Conservation (phyloP, 2,797 vertebrate species). For the Petrocephalus schoutedeni region DNA sequence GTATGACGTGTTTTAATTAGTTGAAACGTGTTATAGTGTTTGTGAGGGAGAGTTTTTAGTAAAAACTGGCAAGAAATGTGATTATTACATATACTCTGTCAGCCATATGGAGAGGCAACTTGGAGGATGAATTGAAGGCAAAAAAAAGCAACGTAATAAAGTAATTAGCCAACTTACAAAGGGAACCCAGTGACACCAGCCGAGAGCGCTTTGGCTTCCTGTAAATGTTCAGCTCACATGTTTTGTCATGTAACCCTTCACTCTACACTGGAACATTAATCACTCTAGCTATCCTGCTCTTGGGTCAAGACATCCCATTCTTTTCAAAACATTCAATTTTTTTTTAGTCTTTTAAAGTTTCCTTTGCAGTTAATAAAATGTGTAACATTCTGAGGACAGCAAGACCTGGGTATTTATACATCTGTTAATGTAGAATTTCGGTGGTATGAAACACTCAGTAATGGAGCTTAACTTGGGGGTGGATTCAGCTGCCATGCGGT, state of each 20-base stretch:
- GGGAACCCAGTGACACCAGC: not conserved
- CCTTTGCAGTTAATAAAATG: not conserved
- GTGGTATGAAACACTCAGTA: not conserved
- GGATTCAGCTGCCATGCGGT: not conserved
- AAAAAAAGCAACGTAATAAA: not conserved
- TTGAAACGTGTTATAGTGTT: not conserved
- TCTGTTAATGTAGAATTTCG: not conserved
- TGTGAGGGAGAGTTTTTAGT: not conserved
- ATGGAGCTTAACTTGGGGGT: not conserved
- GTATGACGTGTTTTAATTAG: not conserved
- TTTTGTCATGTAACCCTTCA: constrained; percentile 3
- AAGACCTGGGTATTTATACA: not conserved
- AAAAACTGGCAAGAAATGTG: not conserved
- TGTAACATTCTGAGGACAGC: not conserved
- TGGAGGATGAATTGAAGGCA: not conserved
- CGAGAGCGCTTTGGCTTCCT: not conserved
- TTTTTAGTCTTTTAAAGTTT: not conserved
- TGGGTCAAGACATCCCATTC: constrained; percentile 1
- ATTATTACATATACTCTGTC: not conserved
- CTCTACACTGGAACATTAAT: not conserved
- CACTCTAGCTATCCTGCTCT: not conserved
- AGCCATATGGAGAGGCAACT: not conserved
- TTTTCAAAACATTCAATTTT: not conserved
- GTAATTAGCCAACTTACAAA: not conserved
- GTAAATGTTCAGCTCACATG: constrained; percentile 2